These are phyloP conservation scores for Cordilura impudica DNA, from an alignment of 2,888 invertebrate genomes.

Conservation along the genomic window DNA sequence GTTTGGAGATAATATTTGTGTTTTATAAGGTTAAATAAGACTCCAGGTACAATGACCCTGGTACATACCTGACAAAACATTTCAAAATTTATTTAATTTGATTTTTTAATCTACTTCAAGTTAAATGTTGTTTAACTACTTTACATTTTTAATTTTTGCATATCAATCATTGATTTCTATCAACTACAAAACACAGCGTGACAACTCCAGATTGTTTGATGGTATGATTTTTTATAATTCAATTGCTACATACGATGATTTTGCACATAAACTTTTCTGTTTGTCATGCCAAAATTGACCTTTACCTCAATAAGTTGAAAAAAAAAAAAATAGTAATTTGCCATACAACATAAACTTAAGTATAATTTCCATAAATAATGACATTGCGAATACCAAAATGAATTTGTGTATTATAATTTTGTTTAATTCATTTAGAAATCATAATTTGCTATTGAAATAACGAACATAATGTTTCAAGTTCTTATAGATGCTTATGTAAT, in stretches of 20 bases:
- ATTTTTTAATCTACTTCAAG: too few species aligned
- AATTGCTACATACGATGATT: background rate
- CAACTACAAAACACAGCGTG: background rate
- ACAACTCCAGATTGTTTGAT: background rate
- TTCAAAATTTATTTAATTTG: too few species aligned
- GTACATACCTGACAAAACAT: too few species aligned
- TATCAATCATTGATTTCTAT: background rate
- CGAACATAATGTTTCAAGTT: too few species aligned
- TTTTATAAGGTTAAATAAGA: too few species aligned
- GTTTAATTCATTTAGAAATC: too few species aligned
- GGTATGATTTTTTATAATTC: background rate
- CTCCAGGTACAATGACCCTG: too few species aligned
- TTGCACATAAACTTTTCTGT: background rate
- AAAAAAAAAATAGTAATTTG: background rate
- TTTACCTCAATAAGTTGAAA: slow-evolving; percentile 23
- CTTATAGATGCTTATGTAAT: too few species aligned
- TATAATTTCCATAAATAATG: slow-evolving; percentile 20
- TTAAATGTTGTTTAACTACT: too few species aligned
- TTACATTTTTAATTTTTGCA: too few species aligned
- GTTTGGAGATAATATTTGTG: too few species aligned
- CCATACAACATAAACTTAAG: slow-evolving; percentile 16
- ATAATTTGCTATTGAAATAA: too few species aligned
- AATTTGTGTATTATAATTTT: background rate
- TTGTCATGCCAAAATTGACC: background rate
- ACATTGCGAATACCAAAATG: background rate